Percentiles rank a stretch among this genome's conserved stretches.
Conservation (phyloP, 2,888 invertebrate species). For the Nemurella pictetii region DNA sequence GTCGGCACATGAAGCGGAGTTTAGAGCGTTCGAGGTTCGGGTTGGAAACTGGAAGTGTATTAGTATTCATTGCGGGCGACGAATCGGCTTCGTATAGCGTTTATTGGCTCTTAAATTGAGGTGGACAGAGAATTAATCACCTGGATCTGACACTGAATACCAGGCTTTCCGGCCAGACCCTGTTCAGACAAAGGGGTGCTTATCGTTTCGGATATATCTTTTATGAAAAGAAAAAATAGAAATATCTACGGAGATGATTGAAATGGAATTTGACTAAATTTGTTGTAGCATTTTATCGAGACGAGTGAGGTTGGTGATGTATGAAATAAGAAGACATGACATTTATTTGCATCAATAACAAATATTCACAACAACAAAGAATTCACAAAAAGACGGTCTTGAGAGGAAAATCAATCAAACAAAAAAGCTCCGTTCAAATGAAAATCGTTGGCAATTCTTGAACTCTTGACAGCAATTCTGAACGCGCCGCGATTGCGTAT, state of each 20-base stretch:
- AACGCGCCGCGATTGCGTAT: no score
- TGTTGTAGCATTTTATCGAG: no score
- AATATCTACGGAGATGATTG: neutral
- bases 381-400: no score
- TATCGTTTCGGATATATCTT: neutral
- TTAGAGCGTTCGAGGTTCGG: neutral
- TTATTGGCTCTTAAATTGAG: neutral
- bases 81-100: neutral
- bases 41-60: no score
- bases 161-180: neutral
- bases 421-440: no score
- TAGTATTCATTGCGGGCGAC: neutral
- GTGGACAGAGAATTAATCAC: neutral
- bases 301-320: no score
- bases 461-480: no score
- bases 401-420: no score
- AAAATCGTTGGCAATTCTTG: no score
- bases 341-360: no score
- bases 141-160: neutral
- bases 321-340: no score
- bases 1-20: neutral
- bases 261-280: neutral
- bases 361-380: no score
- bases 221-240: neutral
- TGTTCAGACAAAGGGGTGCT: neutral